phyloP scores from a whole-genome alignment of 2,888 invertebrate species.

The Melolontha melolontha region DNA sequence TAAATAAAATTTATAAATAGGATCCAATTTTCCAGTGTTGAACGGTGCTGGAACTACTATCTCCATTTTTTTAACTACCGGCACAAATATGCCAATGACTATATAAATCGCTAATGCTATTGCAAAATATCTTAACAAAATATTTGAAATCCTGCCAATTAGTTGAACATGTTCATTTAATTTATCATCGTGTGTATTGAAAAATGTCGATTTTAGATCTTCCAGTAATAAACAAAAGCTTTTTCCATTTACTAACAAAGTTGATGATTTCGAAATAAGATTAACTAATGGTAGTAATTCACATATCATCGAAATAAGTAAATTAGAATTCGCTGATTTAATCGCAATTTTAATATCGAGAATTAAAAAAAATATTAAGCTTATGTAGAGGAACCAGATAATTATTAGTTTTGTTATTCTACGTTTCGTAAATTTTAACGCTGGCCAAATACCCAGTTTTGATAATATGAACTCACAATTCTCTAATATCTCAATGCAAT shows the following conservation, averaged over 20 bases:
- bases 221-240: not conserved
- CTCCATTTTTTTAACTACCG: not conserved
- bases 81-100: not conserved
- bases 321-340: not conserved
- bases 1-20: not conserved
- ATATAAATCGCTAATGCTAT: not conserved
- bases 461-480: not conserved
- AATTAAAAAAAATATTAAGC: not conserved
- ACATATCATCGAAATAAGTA: constrained; percentile 2
- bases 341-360: not conserved
- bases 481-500: not conserved
- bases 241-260: not conserved
- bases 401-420: not conserved
- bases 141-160: too few species aligned
- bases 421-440: not conserved
- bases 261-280: not conserved
- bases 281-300: not conserved
- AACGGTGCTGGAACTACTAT: constrained; percentile 4
- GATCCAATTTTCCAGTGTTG: not conserved
- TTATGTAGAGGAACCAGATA: not conserved
- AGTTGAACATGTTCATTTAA: constrained; percentile 14
- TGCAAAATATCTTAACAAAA: not conserved
- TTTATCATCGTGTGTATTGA: not conserved
- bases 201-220: not conserved
- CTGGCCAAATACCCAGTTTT: not conserved